phyloP scores from a whole-genome alignment of 2,888 invertebrate genomes.

The Calameuta idolon region DNA sequence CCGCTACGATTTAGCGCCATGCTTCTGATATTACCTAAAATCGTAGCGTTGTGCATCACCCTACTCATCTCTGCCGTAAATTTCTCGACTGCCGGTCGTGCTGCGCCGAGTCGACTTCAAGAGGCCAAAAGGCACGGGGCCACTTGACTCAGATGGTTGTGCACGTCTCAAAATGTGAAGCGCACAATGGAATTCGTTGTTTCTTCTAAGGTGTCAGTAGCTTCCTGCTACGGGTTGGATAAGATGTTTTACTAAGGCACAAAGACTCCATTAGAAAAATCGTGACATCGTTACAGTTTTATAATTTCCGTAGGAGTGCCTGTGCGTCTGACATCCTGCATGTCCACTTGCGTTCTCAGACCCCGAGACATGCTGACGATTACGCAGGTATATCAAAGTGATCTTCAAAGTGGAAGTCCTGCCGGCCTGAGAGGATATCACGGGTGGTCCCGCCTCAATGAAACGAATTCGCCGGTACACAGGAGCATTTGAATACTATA shows the following conservation, averaged over 20 bases:
- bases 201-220: background rate
- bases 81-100: background rate
- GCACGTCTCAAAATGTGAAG: background rate
- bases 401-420: background rate
- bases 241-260: background rate
- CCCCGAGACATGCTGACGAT: background rate
- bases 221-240: background rate
- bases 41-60: too few species aligned
- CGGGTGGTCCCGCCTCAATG: constrained; percentile 48
- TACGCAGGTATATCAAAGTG: background rate
- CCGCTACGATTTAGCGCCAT: too few species aligned
- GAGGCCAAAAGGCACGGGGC: background rate
- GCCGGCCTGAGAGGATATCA: constrained; percentile 35
- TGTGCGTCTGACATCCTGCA: background rate
- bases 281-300: background rate
- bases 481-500: constrained; percentile 57
- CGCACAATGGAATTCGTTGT: background rate
- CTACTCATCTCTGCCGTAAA: background rate
- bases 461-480: constrained; percentile 31
- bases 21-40: too few species aligned
- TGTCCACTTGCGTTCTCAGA: background rate
- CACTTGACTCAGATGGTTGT: background rate
- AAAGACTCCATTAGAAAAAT: background rate
- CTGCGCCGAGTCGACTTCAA: background rate
- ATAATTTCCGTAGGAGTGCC: background rate